These are phyloP conservation scores for Eurystomus gularis DNA, from an alignment of 2,113 vertebrate species.

Conservation along the genomic window DNA sequence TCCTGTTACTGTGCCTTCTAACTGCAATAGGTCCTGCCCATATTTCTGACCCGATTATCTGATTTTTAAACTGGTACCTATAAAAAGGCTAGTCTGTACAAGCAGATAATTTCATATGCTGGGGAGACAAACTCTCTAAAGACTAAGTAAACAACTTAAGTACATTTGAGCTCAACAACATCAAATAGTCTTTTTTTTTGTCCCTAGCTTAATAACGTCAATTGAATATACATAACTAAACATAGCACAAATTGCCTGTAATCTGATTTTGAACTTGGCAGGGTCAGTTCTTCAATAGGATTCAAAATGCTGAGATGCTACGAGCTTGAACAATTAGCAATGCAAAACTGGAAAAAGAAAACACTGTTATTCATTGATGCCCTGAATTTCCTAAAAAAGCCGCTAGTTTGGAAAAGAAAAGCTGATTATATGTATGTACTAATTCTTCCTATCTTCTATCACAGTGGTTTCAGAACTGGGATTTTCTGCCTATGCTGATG, in stretches of 20 bases:
- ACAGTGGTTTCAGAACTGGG: neutral
- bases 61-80: neutral
- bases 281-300: neutral
- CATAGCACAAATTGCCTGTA: neutral
- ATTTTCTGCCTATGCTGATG: constrained; percentile 33
- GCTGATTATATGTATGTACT: constrained; percentile 25
- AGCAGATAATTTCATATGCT: neutral
- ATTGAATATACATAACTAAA: neutral
- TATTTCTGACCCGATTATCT: neutral
- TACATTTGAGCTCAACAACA: neutral
- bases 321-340: constrained; percentile 21
- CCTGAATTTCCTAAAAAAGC: neutral
- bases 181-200: neutral
- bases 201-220: neutral
- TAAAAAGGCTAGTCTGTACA: neutral
- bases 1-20: neutral
- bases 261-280: constrained; percentile 21
- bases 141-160: neutral
- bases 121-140: neutral
- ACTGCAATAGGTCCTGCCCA: neutral
- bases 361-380: neutral
- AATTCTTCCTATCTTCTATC: constrained; percentile 28
- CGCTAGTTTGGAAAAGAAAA: neutral
- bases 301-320: neutral
- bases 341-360: neutral